Conservation (phyloP, 2,888 invertebrate genomes). For the Pristionchus arcanus region DNA sequence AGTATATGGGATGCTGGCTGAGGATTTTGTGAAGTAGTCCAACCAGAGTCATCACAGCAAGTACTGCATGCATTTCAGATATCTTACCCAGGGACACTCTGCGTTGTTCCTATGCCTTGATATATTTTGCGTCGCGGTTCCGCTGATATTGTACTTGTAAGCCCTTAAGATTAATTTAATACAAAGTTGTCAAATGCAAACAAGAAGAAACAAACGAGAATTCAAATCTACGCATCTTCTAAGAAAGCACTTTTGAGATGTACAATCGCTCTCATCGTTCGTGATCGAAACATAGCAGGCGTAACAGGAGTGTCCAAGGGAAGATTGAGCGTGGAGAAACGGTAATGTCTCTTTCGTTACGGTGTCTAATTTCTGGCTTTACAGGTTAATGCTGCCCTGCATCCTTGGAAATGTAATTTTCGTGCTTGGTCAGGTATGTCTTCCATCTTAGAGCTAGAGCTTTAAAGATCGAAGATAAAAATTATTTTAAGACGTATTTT, state of each 20-base stretch:
- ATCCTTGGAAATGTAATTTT: neutral
- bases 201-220: too few relatives aligned
- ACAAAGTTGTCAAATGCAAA: too few relatives aligned
- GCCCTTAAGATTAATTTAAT: too few relatives aligned
- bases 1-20: slow-evolving; percentile 30
- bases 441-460: neutral
- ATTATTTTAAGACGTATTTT: too few relatives aligned
- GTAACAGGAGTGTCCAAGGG: neutral
- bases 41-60: too few relatives aligned
- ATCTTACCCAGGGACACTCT: neutral
- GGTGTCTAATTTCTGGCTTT: neutral
- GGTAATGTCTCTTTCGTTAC: too few relatives aligned
- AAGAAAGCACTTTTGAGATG: too few relatives aligned
- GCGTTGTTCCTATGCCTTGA: neutral
- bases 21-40: slow-evolving; percentile 34
- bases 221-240: too few relatives aligned
- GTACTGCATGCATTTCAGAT: too few relatives aligned
- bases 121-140: slow-evolving; percentile 22
- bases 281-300: neutral
- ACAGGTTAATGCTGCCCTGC: slow-evolving; percentile 20
- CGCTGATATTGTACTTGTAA: slow-evolving; percentile 18
- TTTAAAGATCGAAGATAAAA: too few relatives aligned
- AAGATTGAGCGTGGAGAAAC: slow-evolving; percentile 17
- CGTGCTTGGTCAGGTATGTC: slow-evolving; percentile 6
- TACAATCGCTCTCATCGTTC: neutral